Evolutionary conservation across 1,140 invertebrate species (phyloP), one percentile per base, ranked within the genome.

Genomic region (Drosophila kohkoa): DNA sequence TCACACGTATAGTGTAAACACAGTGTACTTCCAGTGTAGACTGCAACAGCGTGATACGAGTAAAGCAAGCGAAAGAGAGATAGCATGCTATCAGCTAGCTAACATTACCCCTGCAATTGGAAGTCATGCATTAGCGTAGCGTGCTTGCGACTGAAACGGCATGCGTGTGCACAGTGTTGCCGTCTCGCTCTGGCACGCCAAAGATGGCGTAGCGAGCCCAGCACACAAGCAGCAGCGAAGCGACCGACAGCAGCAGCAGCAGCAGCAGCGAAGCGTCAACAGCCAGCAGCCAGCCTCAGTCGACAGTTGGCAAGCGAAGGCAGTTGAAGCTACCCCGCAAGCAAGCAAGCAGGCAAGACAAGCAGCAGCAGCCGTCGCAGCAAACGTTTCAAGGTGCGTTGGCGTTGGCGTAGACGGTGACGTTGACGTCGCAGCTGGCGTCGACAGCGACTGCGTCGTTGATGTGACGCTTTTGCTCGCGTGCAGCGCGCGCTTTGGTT

Each of bases 401-500:
- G 32, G 65, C 75, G 58, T 63, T 62, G 62, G 35, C 73, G 52
- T 51, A 51, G 43, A 57, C 65, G 65, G 48, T 72, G 6, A 57
- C 75, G 59, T 63, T 63, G 67, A 45, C 73, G 48, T 55, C 49
- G 71, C 63, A 66, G 70, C 35, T 49, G 71, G 16, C 81, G 81
- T 60, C 46, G 78, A 13, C 78, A 46, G 51, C 43, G 52, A 65
- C 82, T 54, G 54, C 59, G 70, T 10, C 65, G 58, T 64, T 65
- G 59, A 46, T 74, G 48, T 66, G 75, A 85, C 81, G 79, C 83
- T 87, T 82, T 87, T 88, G 83, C 80, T 87, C 59, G 73, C 80
- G 73, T 88, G 85, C 85, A 81, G 63, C 78, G 77, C 79, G 77
- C 85, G 75, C 81, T 88, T 82, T 77, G 70, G 70, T 75, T 88